Evolutionary conservation across 2,113 vertebrate genomes (phyloP), one percentile per base, ranked within the genome.

Genomic region (Dolichallabes microphthalmus): DNA sequence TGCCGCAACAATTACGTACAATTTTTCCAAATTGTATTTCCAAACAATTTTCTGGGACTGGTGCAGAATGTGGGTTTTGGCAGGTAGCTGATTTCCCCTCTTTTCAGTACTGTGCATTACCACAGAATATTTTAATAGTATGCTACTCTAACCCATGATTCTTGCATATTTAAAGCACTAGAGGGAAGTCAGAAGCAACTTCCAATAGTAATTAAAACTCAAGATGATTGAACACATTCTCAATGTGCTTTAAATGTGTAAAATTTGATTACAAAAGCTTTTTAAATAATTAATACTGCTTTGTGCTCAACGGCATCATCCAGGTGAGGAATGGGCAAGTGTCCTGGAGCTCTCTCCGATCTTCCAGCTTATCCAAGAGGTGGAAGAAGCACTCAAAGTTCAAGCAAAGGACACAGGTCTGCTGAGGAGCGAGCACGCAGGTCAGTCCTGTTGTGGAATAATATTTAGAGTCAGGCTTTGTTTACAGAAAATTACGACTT

Each of bases 281-380:
- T n/a, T n/a, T n/a, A 12, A 32, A 45, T 30, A 11, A 30, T 83
- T 55, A 20, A 32, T 30, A 53, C 25, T 64, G 71, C 71, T 17
- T 39, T 71, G 68, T 45, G 32, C 19, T 71, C 10, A 39, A 22
- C 32, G 14, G n/a, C 5, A n/a, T 35, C 4, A 27, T 80, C 61
- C 85, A 96, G 94, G 90, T 27, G 92, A 91, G 57, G 91, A 93
- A 35, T 94, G 93, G 94, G 53, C 3, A 1, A 86, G 82, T 39
- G 8, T 86, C 14, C 12, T 87, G 15, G 89, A 92, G n/a, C 2
- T 91, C 10, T 95, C 93, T 39, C 91, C 93, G 39, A 85, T 96
- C 17, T 94, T 96, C 76, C 92, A 91, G n/a, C 90, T 94, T 53
- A 90, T 97, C 74, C 92, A 91, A 52, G 91, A 90, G 12, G 61